These are phyloP conservation scores for Philhelius pedissequus DNA, from an alignment of 2,888 invertebrate genomes.

Conservation along the genomic window DNA sequence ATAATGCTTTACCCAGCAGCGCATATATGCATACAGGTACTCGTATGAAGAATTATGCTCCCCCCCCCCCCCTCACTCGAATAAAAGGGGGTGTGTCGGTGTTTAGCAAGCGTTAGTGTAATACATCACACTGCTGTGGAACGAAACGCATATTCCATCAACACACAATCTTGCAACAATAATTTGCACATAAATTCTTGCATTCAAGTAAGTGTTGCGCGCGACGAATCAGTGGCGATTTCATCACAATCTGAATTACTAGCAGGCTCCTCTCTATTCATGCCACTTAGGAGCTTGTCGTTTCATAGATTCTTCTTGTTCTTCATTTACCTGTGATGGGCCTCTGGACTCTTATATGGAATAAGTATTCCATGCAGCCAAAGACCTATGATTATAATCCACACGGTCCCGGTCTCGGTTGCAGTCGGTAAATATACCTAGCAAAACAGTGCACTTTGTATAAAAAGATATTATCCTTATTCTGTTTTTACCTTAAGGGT, in stretches of 20 bases:
- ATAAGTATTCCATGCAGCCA: not conserved
- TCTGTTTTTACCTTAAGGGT: slow-evolving; percentile 33
- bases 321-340: no score
- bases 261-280: slow-evolving; percentile 14
- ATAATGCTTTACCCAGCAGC: slow-evolving; percentile 12
- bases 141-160: slow-evolving; percentile 36
- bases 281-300: slow-evolving; percentile 11
- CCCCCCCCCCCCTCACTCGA: not conserved
- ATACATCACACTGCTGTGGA: slow-evolving; percentile 44
- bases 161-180: slow-evolving; percentile 51
- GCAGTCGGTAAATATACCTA: no score
- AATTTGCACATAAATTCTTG: slow-evolving; percentile 53
- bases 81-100: slow-evolving; percentile 28
- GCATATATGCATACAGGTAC: no score
- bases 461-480: slow-evolving; percentile 52
- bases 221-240: slow-evolving; percentile 61
- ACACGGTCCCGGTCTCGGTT: no score
- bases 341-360: not conserved
- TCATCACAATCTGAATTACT: slow-evolving; percentile 51
- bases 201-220: slow-evolving; percentile 14
- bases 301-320: slow-evolving; percentile 4
- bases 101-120: slow-evolving; percentile 31
- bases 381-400: slow-evolving; percentile 50
- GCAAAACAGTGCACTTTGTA: not conserved
- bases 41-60: not conserved